These are phyloP conservation scores for Sebastes itinus DNA, from an alignment of 2,797 vertebrate genomes.

Conservation along the genomic window DNA sequence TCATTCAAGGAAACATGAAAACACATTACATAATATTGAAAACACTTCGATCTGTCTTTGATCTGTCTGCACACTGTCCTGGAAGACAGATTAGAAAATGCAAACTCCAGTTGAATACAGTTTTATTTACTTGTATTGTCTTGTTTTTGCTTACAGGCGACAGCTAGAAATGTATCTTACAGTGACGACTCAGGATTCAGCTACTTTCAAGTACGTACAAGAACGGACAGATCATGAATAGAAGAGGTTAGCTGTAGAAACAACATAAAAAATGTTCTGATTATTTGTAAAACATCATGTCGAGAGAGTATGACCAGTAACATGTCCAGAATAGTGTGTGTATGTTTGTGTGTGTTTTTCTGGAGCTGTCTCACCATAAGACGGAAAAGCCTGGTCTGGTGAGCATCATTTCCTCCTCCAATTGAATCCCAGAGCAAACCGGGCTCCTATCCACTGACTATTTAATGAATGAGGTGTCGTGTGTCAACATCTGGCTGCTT, in stretches of 20 bases:
- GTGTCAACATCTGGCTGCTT: background rate
- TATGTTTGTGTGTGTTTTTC: background rate
- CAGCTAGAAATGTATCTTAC: background rate
- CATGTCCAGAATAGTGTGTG: background rate
- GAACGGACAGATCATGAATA: background rate
- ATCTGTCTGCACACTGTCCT: background rate
- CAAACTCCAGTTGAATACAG: background rate
- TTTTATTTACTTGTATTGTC: background rate
- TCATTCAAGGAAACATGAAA: background rate
- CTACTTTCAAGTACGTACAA: background rate
- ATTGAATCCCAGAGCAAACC: slow-evolving; percentile 4
- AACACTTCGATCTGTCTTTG: background rate
- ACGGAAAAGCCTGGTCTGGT: background rate
- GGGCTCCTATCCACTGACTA: background rate
- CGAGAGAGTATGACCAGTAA: background rate
- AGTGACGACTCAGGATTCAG: background rate
- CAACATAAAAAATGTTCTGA: background rate
- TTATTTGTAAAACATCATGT: background rate
- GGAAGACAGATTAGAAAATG: background rate
- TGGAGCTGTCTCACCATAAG: background rate
- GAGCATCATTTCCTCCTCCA: slow-evolving; percentile 14
- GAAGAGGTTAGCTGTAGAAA: background rate
- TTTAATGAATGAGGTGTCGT: background rate
- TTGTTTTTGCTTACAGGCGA: background rate
- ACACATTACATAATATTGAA: background rate